Evolutionary conservation across 64 coral and sea anemone species (phyloP).

Genomic region (Pachyseris speciosa): DNA sequence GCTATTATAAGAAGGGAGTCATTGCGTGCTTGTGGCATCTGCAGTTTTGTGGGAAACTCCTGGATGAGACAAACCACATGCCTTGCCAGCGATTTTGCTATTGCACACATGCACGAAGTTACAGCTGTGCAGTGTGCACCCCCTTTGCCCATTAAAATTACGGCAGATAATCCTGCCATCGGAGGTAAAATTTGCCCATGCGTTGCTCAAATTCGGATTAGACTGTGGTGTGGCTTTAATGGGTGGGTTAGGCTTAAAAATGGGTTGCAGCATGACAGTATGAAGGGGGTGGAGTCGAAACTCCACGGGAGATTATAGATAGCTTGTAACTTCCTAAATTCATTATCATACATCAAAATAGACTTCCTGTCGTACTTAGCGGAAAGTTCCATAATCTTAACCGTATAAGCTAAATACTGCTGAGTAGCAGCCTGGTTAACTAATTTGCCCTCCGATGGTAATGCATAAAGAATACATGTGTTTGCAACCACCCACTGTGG

Average conservation of each 20-base stretch:
- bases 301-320: slow-evolving; percentile 13
- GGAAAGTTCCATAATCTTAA: background rate
- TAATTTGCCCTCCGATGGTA: background rate
- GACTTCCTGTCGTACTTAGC: background rate
- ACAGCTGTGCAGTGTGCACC: background rate
- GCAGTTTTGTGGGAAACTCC: background rate
- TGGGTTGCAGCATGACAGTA: background rate
- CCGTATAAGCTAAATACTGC: background rate
- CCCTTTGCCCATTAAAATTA: slow-evolving; percentile 11
- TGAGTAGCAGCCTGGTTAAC: background rate
- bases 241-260: background rate
- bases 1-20: too few relatives aligned
- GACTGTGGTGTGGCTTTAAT: background rate
- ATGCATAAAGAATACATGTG: slow-evolving; percentile 42
- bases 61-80: slow-evolving; percentile 5
- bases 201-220: background rate
- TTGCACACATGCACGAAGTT: background rate
- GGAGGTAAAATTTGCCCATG: background rate
- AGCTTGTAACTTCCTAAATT: background rate
- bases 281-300: slow-evolving; percentile 36
- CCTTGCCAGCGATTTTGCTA: background rate
- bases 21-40: too few relatives aligned
- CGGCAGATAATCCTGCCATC: slow-evolving; percentile 23
- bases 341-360: background rate
- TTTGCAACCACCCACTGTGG: slow-evolving; percentile 47